phyloP scores from a whole-genome alignment of 2,113 vertebrate genomes.

The Anthoscopus minutus region DNA sequence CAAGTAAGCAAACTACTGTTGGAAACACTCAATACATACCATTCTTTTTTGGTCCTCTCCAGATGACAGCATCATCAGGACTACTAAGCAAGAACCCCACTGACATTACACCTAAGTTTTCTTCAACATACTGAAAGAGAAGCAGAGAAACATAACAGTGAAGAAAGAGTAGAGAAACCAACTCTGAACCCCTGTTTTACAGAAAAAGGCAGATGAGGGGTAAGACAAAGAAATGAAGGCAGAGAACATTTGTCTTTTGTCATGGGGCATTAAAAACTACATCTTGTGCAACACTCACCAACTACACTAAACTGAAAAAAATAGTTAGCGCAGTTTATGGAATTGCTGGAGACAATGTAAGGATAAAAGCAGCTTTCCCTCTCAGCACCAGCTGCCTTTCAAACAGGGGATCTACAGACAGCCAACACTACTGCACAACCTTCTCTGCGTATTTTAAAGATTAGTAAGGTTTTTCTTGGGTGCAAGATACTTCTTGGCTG shows the following conservation, averaged over 20 bases:
- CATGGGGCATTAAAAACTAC: neutral
- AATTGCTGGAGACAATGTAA: accelerated
- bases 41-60: conserved; percentile 97
- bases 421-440: neutral
- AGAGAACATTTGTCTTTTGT: neutral
- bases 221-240: neutral
- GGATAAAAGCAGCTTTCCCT: neutral
- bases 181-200: neutral
- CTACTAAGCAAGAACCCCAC: conserved; percentile 93
- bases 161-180: neutral
- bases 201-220: neutral
- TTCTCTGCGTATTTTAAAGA: neutral
- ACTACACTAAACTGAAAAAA: neutral
- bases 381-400: neutral
- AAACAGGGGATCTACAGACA: neutral
- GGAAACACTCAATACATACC: conserved; percentile 65
- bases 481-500: neutral
- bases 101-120: conserved; percentile 95
- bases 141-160: neutral
- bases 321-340: neutral
- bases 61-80: conserved; percentile 94
- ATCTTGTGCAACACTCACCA: neutral
- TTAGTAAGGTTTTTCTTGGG: neutral
- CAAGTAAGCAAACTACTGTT: neutral
- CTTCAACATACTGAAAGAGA: conserved; percentile 84